These are phyloP conservation scores for Pocillopora meandrina DNA, from an alignment of 92 coral and sea anemone genomes.

Conservation along the genomic window DNA sequence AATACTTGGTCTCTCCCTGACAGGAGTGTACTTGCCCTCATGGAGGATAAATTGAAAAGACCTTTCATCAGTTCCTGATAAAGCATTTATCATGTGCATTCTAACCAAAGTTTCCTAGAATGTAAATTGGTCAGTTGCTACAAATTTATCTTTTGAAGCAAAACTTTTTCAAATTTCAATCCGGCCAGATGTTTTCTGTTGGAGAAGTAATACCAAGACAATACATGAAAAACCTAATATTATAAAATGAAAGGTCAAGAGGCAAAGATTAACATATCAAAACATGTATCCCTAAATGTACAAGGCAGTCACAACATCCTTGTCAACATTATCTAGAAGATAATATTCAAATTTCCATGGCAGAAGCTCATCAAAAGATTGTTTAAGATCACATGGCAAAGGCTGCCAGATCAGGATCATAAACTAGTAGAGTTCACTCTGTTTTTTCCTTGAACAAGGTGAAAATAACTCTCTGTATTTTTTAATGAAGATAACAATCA, in stretches of 20 bases:
- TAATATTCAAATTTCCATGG: neutral
- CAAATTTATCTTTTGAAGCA: no score
- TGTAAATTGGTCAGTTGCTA: no score
- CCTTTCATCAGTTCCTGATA: neutral
- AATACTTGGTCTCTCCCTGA: constrained; percentile 9
- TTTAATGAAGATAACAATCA: no score
- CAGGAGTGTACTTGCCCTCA: constrained; percentile 13
- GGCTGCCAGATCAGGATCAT: no score
- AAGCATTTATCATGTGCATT: neutral
- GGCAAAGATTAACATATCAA: constrained; percentile 4
- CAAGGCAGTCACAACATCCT: neutral
- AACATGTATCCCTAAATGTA: neutral
- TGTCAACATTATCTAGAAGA: neutral
- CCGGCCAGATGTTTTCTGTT: no score
- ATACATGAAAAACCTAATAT: no score
- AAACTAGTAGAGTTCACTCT: no score
- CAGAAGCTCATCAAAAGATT: neutral
- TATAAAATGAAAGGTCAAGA: constrained; percentile 13
- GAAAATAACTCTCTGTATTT: no score
- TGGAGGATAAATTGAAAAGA: neutral
- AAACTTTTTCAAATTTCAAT: no score
- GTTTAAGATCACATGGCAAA: neutral
- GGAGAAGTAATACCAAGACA: no score
- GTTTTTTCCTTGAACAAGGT: no score
- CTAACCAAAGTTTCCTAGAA: neutral